Conservation (phyloP, 2,113 vertebrate genomes). For the Bagarius yarrelli region DNA sequence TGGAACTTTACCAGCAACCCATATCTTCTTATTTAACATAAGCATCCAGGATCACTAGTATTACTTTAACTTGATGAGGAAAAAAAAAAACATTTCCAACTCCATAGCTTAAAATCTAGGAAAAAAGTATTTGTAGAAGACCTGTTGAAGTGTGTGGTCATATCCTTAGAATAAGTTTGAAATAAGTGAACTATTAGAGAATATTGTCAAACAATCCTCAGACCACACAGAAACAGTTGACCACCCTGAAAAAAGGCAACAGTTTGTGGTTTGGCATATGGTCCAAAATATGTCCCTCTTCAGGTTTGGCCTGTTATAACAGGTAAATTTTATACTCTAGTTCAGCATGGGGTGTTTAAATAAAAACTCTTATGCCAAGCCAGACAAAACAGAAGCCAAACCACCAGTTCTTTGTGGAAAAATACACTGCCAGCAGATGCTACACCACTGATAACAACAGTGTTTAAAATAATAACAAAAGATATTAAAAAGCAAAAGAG, state of each 20-base stretch:
- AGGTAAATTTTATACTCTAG: conserved; percentile 1
- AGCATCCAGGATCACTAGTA: too few species aligned
- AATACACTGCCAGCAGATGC: not conserved
- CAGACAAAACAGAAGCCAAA: conserved; percentile 13
- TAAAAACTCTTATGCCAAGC: not conserved
- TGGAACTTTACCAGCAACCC: too few species aligned
- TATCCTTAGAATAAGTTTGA: not conserved
- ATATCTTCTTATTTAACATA: too few species aligned
- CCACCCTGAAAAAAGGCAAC: not conserved
- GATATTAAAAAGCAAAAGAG: not conserved
- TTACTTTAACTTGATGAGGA: too few species aligned
- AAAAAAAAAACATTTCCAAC: too few species aligned
- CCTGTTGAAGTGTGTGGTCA: not conserved
- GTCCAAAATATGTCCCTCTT: not conserved
- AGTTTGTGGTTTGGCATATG: not conserved
- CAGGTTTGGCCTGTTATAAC: not conserved
- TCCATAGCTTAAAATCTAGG: too few species aligned
- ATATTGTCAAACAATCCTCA: not conserved
- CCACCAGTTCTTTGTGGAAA: not conserved
- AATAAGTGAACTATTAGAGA: not conserved
- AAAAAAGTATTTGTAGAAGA: too few species aligned
- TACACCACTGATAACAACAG: not conserved
- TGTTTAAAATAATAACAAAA: not conserved
- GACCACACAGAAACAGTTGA: conserved; percentile 11
- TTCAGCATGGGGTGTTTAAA: not conserved